Conservation (phyloP, 2,797 vertebrate genomes). For the Parotocinclus haroldoi region DNA sequence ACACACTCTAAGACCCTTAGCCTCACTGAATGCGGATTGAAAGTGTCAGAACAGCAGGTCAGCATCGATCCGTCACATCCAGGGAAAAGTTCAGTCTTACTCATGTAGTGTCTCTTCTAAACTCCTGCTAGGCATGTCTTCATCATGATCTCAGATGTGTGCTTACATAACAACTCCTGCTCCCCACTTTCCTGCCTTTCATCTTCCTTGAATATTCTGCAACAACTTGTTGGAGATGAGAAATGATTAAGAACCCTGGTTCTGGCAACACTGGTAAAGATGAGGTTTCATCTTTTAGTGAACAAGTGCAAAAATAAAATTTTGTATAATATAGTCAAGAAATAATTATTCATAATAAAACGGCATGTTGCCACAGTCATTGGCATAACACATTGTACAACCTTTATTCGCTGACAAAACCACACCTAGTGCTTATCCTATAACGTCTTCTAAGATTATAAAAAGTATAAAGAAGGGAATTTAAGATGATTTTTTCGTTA, state of each 20-base stretch:
- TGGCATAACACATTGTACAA: too few relatives aligned
- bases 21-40: conserved; percentile 21
- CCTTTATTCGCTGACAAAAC: too few relatives aligned
- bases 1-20: conserved; percentile 13
- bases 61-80: conserved; percentile 50
- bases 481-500: too few relatives aligned
- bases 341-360: too few relatives aligned
- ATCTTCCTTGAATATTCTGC: conserved; percentile 6
- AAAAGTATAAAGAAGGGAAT: too few relatives aligned
- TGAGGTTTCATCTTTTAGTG: too few relatives aligned
- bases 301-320: too few relatives aligned
- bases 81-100: conserved; percentile 21
- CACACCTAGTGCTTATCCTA: too few relatives aligned
- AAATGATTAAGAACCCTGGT: conserved; percentile 9
- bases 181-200: conserved; percentile 57
- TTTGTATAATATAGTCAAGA: too few relatives aligned
- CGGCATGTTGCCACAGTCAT: too few relatives aligned
- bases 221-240: conserved; percentile 12
- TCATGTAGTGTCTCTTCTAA: conserved; percentile 21
- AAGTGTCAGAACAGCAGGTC: conserved; percentile 41
- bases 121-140: conserved; percentile 49
- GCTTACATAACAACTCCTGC: conserved; percentile 65
- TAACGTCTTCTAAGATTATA: too few relatives aligned
- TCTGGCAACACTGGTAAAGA: too few relatives aligned
- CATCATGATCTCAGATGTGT: conserved; percentile 51